Base-by-base conservation (phyloP, 2,113 vertebrate genomes). In the Planiliza haematocheilus region DNA sequence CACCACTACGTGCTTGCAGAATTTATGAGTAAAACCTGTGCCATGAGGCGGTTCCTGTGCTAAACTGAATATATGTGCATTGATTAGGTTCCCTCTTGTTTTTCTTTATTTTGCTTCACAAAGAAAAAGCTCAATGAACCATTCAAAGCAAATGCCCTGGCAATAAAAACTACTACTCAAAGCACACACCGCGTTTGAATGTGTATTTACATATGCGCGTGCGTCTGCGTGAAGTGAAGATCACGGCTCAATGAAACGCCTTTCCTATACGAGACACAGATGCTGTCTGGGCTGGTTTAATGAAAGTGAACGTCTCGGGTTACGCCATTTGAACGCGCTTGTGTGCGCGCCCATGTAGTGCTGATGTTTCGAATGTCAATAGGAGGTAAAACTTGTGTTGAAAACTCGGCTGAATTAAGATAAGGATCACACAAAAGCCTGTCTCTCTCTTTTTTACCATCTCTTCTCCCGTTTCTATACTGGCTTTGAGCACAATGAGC, bases 321-420 rank as follows among this genome's bases (percentile, higher is more conserved):
- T 93, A 86, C 90, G 34, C 82, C 83, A 68, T 91, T 83, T 85
- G 81, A 87, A 76, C 72, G 67, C 62, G 83, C 58, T 64, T 36
- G 65, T 67, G 53, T 70, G 73, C 80, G 21, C 72, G 50, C n/a
- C 59, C 43, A 74, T 88, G 83, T 77, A 48, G 62, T 38, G 38
- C 86, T 72, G 85, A 84, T 92, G 91, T 89, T 93, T 91, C 92
- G 83, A 94, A 93, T 93, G 90, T 91, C 91, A 93, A 92, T 88
- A 83, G 89, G 86, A 91, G 91, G 78, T 68, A 90, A 88, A 90
- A 89, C 86, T 61, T 81, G 77, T 91, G 90, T 91, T 86, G 86
- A 91, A 90, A 91, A 89, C 86, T 85, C 79, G 2, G 50, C 61
- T 85, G 90, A 93, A 91, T 92, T 90, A 91, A 93, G 92, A 93